These are phyloP conservation scores for Spatula versicolor DNA, from an alignment of 2,797 vertebrate species.

Conservation along the genomic window DNA sequence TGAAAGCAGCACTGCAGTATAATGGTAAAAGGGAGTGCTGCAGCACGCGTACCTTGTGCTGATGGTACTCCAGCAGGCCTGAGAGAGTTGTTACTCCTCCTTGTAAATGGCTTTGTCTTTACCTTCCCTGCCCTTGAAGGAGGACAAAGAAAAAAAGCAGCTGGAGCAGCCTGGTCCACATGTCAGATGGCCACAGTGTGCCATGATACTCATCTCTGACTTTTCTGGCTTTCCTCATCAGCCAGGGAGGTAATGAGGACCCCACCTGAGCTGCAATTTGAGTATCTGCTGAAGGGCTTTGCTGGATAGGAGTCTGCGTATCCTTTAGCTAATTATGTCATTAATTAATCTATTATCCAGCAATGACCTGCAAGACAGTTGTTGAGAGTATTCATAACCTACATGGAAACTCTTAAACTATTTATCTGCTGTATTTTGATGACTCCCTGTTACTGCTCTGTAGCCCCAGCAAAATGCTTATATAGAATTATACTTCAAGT, in stretches of 20 bases:
- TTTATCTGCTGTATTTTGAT: not conserved
- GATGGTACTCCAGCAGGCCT: fast-evolving
- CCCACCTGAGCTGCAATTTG: not conserved
- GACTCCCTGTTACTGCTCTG: not conserved
- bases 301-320: not conserved
- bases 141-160: not conserved
- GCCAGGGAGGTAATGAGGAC: not conserved
- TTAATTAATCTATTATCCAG: conserved; percentile 30
- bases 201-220: not conserved
- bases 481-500: not conserved
- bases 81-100: not conserved
- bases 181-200: not conserved
- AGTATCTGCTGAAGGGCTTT: conserved; percentile 25
- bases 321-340: conserved; percentile 40
- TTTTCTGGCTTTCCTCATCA: not conserved
- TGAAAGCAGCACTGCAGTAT: not conserved
- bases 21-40: fast-evolving
- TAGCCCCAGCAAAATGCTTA: not conserved
- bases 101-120: fast-evolving
- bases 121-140: not conserved
- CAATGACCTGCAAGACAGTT: not conserved
- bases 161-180: not conserved
- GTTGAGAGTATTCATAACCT: not conserved
- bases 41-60: fast-evolving
- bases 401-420: not conserved